phyloP scores from a whole-genome alignment of 2,888 invertebrate species.

The Pseudanteris insignis region DNA sequence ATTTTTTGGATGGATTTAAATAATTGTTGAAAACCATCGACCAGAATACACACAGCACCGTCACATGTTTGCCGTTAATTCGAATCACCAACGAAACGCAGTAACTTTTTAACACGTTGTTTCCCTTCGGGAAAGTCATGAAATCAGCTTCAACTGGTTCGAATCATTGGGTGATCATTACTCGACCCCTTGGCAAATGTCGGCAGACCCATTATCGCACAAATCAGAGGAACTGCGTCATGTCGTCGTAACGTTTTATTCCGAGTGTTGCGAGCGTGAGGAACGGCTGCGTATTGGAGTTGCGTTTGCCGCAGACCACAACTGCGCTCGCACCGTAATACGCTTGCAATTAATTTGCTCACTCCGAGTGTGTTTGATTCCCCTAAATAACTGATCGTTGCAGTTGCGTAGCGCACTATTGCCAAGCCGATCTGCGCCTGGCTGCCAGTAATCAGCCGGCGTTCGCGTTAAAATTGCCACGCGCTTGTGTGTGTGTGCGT shows the following conservation, averaged over 20 bases:
- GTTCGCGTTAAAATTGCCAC: too few species aligned
- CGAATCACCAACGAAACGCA: too few species aligned
- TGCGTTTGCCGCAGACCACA: conserved; percentile 57
- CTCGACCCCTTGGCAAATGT: conserved; percentile 2
- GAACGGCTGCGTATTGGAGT: conserved; percentile 33
- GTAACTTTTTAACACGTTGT: too few species aligned
- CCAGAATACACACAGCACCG: too few species aligned
- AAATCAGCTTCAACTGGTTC: too few species aligned
- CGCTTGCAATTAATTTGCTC: conserved; percentile 68
- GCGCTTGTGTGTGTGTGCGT: too few species aligned
- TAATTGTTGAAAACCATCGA: too few species aligned
- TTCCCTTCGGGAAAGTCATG: too few species aligned
- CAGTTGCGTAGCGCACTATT: conserved; percentile 59
- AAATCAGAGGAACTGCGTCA: conserved; percentile 15
- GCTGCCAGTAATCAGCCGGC: conserved; percentile 63
- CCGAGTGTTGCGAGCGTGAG: conserved; percentile 10
- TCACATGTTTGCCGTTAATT: too few species aligned
- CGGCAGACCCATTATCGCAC: conserved; percentile 11
- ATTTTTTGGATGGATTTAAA: too few species aligned
- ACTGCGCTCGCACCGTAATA: conserved; percentile 55
- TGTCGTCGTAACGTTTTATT: conserved; percentile 24
- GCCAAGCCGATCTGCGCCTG: conserved; percentile 52
- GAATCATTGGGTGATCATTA: conserved; percentile 10
- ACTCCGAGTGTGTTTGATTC: conserved; percentile 67
- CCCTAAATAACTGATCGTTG: conserved; percentile 67